Evolutionary conservation across 2,113 vertebrate species (phyloP).

Genomic region (Protobothrops mucrosquamatus): DNA sequence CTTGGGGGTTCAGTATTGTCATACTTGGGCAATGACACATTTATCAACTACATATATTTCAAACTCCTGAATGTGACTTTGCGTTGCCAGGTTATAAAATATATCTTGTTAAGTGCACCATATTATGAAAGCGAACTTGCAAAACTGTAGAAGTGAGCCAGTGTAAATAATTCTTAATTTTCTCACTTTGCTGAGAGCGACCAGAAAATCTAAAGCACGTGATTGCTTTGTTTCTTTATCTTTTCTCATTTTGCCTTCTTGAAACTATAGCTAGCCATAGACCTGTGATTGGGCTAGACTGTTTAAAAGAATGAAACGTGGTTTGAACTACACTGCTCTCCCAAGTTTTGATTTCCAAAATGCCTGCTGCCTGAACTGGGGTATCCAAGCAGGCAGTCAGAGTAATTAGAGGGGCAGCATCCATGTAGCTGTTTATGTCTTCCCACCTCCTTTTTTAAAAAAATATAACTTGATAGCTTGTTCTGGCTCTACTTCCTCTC

Average conservation of each 20-base stretch:
- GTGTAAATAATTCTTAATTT: constrained; percentile 51
- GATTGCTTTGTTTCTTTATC: constrained; percentile 26
- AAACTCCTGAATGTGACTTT: background rate
- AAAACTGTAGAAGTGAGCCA: constrained; percentile 44
- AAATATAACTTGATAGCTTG: background rate
- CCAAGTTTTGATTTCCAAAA: background rate
- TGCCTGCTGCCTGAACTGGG: background rate
- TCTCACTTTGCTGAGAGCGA: constrained; percentile 21
- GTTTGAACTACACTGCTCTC: background rate
- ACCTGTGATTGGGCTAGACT: background rate
- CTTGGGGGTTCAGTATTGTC: background rate
- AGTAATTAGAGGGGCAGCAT: background rate
- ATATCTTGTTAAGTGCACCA: constrained; percentile 18
- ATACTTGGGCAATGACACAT: background rate
- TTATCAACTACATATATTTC: constrained; percentile 13
- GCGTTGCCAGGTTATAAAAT: background rate
- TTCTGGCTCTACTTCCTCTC: background rate
- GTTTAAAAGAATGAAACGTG: background rate
- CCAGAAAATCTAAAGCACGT: constrained; percentile 21
- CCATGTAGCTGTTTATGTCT: background rate
- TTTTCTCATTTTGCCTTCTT: constrained; percentile 17
- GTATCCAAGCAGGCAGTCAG: background rate
- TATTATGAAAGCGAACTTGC: constrained; percentile 38
- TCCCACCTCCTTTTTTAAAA: background rate
- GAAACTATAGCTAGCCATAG: constrained; percentile 1